phyloP scores from a whole-genome alignment of 2,888 invertebrate species.

The Orthonevra nobilis region DNA sequence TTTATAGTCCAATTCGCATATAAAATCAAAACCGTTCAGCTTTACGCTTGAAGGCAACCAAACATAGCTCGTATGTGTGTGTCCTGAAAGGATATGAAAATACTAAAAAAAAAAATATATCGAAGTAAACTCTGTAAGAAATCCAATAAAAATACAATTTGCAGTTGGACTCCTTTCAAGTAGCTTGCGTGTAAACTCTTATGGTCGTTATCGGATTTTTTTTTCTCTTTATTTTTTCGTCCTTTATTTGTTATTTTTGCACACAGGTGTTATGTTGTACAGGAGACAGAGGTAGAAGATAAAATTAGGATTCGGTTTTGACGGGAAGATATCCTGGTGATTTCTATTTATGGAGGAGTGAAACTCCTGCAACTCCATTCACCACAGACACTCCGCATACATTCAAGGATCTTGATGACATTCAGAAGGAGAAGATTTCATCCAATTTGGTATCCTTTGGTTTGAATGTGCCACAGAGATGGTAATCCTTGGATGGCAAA shows the following conservation, averaged over 20 bases:
- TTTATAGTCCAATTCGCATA: constrained; percentile 60
- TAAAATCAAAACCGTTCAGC: constrained; percentile 59
- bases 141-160: constrained; percentile 69
- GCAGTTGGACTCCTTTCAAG: constrained; percentile 62
- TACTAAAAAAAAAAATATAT: background rate
- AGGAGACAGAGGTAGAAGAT: background rate
- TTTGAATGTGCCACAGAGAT: constrained; percentile 11
- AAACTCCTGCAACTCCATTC: constrained; percentile 18
- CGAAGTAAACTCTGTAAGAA: constrained; percentile 50
- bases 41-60: constrained; percentile 32
- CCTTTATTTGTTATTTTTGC: constrained; percentile 29
- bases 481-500: constrained; percentile 31
- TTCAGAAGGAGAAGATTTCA: constrained; percentile 47
- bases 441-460: constrained; percentile 60
- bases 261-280: constrained; percentile 54
- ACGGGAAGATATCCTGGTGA: constrained; percentile 54
- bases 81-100: constrained; percentile 21
- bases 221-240: constrained; percentile 12
- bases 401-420: constrained; percentile 60
- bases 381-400: constrained; percentile 25
- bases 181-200: constrained; percentile 54
- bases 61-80: constrained; percentile 14
- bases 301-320: constrained; percentile 65
- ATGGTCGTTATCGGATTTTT: constrained; percentile 65
- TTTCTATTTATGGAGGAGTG: constrained; percentile 35